A percentile compares a stretch with the other conserved stretches of the same genome.
Conservation (phyloP, 2,888 invertebrate genomes). For the Tiphia femorata region DNA sequence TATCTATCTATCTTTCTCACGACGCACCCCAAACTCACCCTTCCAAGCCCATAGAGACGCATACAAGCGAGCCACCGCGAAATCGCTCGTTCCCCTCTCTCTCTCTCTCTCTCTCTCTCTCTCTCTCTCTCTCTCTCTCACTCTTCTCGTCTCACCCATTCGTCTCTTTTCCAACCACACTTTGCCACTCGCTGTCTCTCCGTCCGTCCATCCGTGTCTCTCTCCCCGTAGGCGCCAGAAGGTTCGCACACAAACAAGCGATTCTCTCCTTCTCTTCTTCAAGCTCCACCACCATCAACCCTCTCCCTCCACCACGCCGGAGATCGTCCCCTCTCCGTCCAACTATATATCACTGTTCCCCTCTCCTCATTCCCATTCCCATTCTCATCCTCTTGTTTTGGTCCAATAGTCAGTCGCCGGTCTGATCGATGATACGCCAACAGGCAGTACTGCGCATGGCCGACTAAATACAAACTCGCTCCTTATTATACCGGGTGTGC, state of each 20-base stretch:
- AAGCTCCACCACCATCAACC: background rate
- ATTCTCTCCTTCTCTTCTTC: too few species aligned
- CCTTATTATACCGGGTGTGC: conserved; percentile 64
- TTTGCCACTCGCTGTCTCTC: too few species aligned
- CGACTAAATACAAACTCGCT: conserved; percentile 63
- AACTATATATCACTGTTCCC: conserved; percentile 27
- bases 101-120: conserved; percentile 11
- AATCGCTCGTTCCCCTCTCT: conserved; percentile 22
- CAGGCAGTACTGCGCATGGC: conserved; percentile 65
- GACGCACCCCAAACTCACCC: too few species aligned
- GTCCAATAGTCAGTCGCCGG: conserved; percentile 66
- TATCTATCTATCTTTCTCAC: too few species aligned
- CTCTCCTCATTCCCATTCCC: conserved; percentile 59
- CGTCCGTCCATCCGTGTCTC: too few species aligned
- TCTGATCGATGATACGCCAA: conserved; percentile 68
- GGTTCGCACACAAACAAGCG: too few species aligned
- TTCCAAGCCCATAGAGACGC: too few species aligned
- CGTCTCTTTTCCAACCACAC: too few species aligned
- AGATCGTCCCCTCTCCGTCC: background rate
- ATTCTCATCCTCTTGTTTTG: conserved; percentile 66
- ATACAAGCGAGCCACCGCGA: conserved; percentile 23
- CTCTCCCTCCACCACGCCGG: conserved; percentile 4
- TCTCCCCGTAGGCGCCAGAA: conserved; percentile 8
- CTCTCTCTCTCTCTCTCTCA: conserved; percentile 15
- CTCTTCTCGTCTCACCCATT: conserved; percentile 25